phyloP scores from a whole-genome alignment of 2,888 invertebrate genomes.

The Epicampocera succincta region DNA sequence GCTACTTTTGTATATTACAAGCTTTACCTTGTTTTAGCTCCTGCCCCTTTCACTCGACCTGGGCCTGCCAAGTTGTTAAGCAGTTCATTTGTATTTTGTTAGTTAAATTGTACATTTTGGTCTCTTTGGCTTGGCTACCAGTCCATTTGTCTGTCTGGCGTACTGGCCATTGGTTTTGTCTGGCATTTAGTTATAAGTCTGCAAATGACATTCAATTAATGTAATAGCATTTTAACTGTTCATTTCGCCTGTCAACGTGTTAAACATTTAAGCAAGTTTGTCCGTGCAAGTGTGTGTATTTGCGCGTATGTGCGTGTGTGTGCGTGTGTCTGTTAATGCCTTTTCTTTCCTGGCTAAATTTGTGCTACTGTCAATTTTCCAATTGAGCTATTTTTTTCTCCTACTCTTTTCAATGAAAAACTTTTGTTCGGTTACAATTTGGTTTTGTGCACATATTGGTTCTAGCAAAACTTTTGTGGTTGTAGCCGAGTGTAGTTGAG shows the following conservation, averaged over 20 bases:
- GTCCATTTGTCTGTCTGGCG: not conserved
- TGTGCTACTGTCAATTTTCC: conserved; percentile 47
- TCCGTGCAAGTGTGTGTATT: not conserved
- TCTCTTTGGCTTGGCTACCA: not conserved
- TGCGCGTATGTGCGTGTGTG: not conserved
- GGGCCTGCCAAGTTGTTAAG: not conserved
- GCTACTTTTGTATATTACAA: not conserved
- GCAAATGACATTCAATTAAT: conserved; percentile 67
- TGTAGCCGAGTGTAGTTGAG: conserved; percentile 14
- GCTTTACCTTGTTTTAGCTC: too few relatives aligned
- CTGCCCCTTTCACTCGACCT: not conserved
- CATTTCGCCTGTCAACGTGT: conserved; percentile 53
- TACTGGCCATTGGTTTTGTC: not conserved
- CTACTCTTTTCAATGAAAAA: not conserved
- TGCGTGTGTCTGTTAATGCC: not conserved
- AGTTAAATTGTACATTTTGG: conserved; percentile 27
- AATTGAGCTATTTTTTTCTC: conserved; percentile 16
- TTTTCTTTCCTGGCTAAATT: conserved; percentile 39
- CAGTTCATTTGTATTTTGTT: conserved; percentile 18
- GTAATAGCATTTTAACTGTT: conserved; percentile 62
- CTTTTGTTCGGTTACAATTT: conserved; percentile 7
- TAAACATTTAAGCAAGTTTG: conserved; percentile 11
- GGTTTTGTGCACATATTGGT: not conserved
- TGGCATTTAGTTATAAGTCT: conserved; percentile 34
- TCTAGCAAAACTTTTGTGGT: conserved; percentile 6